phyloP scores from a whole-genome alignment of 2,888 invertebrate species.

The Eilema depressum region DNA sequence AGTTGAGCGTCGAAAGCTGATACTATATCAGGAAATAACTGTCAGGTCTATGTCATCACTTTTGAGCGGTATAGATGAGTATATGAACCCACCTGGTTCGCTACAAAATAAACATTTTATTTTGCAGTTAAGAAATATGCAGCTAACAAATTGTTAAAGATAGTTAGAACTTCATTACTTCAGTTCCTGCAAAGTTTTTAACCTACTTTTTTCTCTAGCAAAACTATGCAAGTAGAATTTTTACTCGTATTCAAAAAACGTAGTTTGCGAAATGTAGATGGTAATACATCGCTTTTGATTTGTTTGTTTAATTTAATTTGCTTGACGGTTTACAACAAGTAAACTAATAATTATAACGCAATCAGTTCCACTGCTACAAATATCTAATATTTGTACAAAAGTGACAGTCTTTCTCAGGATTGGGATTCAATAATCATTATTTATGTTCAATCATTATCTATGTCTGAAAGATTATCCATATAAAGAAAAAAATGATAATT shows the following conservation, averaged over 20 bases:
- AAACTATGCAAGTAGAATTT: background rate
- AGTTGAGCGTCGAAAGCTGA: no score
- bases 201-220: background rate
- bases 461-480: background rate
- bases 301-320: background rate
- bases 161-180: background rate
- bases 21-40: no score
- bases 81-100: background rate
- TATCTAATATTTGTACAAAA: background rate
- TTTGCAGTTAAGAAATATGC: background rate
- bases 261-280: background rate
- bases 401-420: background rate
- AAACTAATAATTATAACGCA: background rate
- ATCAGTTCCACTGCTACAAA: background rate
- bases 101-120: background rate
- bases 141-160: background rate
- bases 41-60: no score
- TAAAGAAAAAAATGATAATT: background rate
- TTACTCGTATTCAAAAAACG: background rate
- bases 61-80: background rate
- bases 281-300: background rate
- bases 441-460: background rate
- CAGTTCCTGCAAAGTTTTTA: background rate
- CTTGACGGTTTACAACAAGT: background rate
- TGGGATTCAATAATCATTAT: background rate